Percentiles rank a stretch among this genome's conserved stretches.
These are phyloP conservation scores for Cinara cedri DNA, from an alignment of 2,888 invertebrate species.

Conservation along the genomic window DNA sequence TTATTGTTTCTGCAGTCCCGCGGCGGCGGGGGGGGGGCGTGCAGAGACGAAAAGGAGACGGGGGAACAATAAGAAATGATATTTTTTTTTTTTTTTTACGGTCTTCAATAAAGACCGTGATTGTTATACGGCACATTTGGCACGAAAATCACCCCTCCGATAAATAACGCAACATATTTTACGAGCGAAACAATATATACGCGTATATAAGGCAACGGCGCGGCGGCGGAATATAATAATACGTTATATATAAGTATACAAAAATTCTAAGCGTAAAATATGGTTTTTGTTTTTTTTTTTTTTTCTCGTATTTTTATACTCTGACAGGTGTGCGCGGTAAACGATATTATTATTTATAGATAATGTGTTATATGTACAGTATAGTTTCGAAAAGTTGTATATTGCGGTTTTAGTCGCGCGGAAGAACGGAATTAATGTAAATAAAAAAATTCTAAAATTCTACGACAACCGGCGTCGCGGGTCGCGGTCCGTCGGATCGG, in stretches of 20 bases:
- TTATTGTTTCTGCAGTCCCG: slow-evolving; percentile 52
- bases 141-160: slow-evolving; percentile 46
- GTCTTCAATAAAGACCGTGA: slow-evolving; percentile 54
- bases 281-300: slow-evolving; percentile 14
- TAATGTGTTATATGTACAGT: too few relatives aligned
- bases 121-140: slow-evolving; percentile 50
- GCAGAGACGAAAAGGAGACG: slow-evolving; percentile 46
- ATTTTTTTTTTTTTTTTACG: slow-evolving; percentile 45
- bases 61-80: slow-evolving; percentile 52
- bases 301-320: background rate
- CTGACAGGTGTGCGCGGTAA: slow-evolving; percentile 38
- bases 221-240: too few relatives aligned
- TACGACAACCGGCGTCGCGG: too few relatives aligned
- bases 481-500: too few relatives aligned
- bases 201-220: too few relatives aligned
- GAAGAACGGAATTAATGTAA: too few relatives aligned
- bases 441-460: too few relatives aligned
- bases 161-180: slow-evolving; percentile 50
- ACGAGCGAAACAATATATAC: slow-evolving; percentile 46
- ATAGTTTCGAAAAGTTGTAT: slow-evolving; percentile 28
- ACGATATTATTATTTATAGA: slow-evolving; percentile 10
- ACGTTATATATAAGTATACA: slow-evolving; percentile 5
- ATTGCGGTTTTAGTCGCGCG: too few relatives aligned
- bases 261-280: slow-evolving; percentile 32
- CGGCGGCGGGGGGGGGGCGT: too few relatives aligned